phyloP scores from a whole-genome alignment of 1,140 invertebrate species.

The Laupala kohalensis region DNA sequence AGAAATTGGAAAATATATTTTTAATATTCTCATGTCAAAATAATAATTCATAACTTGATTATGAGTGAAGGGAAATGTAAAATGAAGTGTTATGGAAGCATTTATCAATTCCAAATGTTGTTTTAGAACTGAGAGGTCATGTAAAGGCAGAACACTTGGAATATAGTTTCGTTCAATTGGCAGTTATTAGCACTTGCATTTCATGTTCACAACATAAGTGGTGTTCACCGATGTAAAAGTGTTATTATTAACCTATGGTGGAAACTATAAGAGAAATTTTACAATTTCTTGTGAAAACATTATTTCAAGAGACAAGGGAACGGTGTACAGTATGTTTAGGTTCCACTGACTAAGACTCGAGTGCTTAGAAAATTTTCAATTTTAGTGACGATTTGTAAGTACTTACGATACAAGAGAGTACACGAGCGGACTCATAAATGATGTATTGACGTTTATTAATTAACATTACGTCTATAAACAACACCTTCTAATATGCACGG shows the following conservation, averaged over 20 bases:
- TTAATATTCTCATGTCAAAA: too few relatives aligned
- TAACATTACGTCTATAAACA: not conserved
- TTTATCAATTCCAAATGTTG: too few relatives aligned
- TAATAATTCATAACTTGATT: too few relatives aligned
- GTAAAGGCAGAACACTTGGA: too few relatives aligned
- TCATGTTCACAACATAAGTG: not conserved
- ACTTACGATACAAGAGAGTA: not conserved
- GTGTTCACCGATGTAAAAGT: too few relatives aligned
- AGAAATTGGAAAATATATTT: too few relatives aligned
- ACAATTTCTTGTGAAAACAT: not conserved
- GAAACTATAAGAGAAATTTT: not conserved
- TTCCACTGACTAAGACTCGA: not conserved
- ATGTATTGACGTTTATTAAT: not conserved
- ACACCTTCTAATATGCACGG: not conserved
- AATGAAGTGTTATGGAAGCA: too few relatives aligned
- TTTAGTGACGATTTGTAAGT: not conserved
- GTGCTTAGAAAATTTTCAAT: not conserved
- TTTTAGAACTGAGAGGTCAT: too few relatives aligned
- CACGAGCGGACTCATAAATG: not conserved
- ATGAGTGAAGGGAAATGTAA: too few relatives aligned
- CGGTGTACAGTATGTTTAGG: not conserved
- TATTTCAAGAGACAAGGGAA: too few relatives aligned
- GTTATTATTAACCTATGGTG: not conserved
- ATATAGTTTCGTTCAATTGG: too few relatives aligned
- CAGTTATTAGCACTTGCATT: too few relatives aligned